Conservation (phyloP, 2,888 invertebrate species). For the Pseudolycoriella hygida region DNA sequence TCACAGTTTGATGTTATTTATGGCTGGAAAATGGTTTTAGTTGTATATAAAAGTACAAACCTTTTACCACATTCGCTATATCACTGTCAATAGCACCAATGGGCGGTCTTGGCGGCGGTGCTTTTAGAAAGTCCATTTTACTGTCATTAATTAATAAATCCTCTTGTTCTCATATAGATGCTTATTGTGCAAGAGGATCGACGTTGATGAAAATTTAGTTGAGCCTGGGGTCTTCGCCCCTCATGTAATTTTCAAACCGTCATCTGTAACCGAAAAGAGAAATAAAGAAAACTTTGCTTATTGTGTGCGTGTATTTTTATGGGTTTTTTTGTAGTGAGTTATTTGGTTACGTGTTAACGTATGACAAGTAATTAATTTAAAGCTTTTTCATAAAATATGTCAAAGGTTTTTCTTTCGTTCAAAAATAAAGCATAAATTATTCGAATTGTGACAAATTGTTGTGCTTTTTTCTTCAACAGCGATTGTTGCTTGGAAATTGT, state of each 20-base stretch:
- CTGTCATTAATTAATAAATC: not conserved
- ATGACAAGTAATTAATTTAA: too few species aligned
- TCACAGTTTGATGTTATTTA: not conserved
- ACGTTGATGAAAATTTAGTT: not conserved
- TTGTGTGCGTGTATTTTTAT: too few species aligned
- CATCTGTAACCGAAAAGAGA: constrained; percentile 1
- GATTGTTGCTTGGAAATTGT: too few species aligned
- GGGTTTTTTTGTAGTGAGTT: too few species aligned
- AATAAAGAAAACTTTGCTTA: constrained; percentile 3
- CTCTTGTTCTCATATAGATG: not conserved
- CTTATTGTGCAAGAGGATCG: not conserved
- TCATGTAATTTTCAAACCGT: not conserved
- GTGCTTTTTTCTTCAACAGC: too few species aligned
- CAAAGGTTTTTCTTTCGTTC: too few species aligned
- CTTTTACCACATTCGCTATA: constrained; percentile 7
- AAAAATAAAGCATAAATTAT: too few species aligned
- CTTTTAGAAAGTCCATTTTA: constrained; percentile 4
- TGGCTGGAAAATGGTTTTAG: not conserved
- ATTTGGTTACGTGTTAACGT: too few species aligned
- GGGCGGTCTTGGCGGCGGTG: constrained; percentile 5
- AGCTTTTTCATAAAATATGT: too few species aligned
- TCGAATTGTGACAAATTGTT: too few species aligned
- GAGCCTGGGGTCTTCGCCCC: not conserved
- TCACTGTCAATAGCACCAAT: constrained; percentile 6
- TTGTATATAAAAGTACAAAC: constrained; percentile 1